Evolutionary conservation across 2,888 invertebrate species (phyloP).

Genomic region (Caenorhabditis drosophilae): DNA sequence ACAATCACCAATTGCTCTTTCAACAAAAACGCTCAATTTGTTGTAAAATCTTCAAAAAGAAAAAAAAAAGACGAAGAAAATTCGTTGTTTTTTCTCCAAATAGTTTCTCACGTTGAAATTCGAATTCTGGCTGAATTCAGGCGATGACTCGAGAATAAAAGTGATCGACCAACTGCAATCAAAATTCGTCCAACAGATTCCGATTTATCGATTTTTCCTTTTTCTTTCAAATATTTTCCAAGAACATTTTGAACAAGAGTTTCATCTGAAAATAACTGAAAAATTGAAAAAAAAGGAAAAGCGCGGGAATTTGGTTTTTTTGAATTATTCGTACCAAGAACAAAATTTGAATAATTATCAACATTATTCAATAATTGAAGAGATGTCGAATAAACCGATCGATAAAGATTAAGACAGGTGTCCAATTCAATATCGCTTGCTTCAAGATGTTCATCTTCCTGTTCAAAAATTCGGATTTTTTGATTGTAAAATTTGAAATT

Average conservation of each 20-base stretch:
- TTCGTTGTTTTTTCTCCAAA: conserved; percentile 2
- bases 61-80: no score
- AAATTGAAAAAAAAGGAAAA: no score
- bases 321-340: conserved; percentile 76
- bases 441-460: conserved; percentile 92
- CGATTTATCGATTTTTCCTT: conserved; percentile 85
- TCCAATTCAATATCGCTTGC: conserved; percentile 95
- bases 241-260: conserved; percentile 94
- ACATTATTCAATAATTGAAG: conserved; percentile 71
- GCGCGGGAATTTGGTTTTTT: not conserved
- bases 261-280: conserved; percentile 76
- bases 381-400: conserved; percentile 71
- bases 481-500: not conserved
- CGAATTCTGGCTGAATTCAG: conserved; percentile 34
- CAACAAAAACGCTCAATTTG: conserved; percentile 92
- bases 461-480: not conserved
- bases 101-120: conserved; percentile 20
- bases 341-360: conserved; percentile 79
- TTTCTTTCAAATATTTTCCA: conserved; percentile 90
- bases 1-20: conserved; percentile 91
- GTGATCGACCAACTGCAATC: conserved; percentile 43
- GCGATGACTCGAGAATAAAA: conserved; percentile 49
- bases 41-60: conserved; percentile 75
- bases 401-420: conserved; percentile 82
- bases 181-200: conserved; percentile 71